Percentiles rank a stretch among this genome's conserved stretches.
Conservation (phyloP, 2,113 vertebrate species). For the Percopsis transmontana region DNA sequence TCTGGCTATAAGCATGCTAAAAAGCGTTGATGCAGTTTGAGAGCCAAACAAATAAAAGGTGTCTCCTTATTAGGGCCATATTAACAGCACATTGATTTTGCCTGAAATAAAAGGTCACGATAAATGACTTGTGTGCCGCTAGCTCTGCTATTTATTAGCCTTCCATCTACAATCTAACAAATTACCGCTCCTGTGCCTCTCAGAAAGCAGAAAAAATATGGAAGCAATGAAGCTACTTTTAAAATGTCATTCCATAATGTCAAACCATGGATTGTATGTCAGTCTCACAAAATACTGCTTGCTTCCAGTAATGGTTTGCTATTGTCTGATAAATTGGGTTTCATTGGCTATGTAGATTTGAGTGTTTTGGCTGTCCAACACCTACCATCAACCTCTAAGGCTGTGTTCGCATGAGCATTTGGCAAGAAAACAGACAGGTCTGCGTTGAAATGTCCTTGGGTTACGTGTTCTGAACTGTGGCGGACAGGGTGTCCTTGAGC, state of each 20-base stretch:
- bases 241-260: conserved; percentile 79
- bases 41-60: conserved; percentile 65
- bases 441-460: too few species aligned
- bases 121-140: conserved; percentile 72
- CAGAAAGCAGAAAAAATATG: conserved; percentile 62
- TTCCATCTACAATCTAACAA: conserved; percentile 70
- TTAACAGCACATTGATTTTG: conserved; percentile 77
- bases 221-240: conserved; percentile 51
- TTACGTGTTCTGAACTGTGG: too few species aligned
- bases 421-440: too few species aligned
- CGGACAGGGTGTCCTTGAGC: too few species aligned
- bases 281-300: conserved; percentile 40
- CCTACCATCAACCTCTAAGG: conserved; percentile 31
- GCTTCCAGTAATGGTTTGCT: conserved; percentile 38
- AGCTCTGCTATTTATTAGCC: conserved; percentile 69
- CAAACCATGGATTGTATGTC: conserved; percentile 74
- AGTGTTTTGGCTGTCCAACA: conserved; percentile 46
- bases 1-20: conserved; percentile 32
- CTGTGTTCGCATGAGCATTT: background rate
- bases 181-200: conserved; percentile 56
- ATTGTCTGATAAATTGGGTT: conserved; percentile 53
- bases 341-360: conserved; percentile 45
- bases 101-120: conserved; percentile 79
- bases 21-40: conserved; percentile 50
- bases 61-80: conserved; percentile 69